Evolutionary conservation across 1,140 invertebrate genomes (phyloP).

Genomic region (Pseudobourletiella spinata): DNA sequence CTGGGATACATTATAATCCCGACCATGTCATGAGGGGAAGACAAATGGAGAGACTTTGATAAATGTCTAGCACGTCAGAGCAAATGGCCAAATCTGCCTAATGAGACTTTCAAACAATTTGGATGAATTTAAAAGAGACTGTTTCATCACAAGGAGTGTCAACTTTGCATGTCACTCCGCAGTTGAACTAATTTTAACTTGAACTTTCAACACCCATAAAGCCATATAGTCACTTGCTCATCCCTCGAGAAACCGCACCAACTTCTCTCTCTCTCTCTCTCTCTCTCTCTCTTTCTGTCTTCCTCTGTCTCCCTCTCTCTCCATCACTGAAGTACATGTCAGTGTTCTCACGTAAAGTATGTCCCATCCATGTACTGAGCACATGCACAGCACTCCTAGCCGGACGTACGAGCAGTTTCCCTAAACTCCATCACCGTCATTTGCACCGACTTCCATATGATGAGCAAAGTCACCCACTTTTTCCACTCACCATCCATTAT

Average conservation of each 20-base stretch:
- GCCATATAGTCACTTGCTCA: background rate
- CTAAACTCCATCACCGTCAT: no score
- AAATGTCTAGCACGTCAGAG: slow-evolving; percentile 31
- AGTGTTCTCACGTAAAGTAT: no score
- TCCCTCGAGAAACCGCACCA: background rate
- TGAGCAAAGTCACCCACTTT: background rate
- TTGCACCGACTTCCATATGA: no score
- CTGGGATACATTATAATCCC: slow-evolving; percentile 12
- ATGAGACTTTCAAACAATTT: slow-evolving; percentile 34
- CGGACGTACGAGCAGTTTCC: no score
- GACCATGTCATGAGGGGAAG: slow-evolving; percentile 22
- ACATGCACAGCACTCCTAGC: no score
- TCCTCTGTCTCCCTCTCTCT: background rate
- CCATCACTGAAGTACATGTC: no score
- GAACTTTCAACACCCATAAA: slow-evolving; percentile 19
- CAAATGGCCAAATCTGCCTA: slow-evolving; percentile 31
- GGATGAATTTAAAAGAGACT: slow-evolving; percentile 27
- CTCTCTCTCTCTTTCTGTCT: background rate
- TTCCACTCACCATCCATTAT: no score
- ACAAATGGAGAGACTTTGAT: slow-evolving; percentile 34
- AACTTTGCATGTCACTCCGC: slow-evolving; percentile 26
- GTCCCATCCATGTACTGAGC: no score
- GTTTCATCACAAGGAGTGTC: slow-evolving; percentile 22
- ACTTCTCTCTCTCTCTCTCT: background rate
- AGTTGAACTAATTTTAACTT: slow-evolving; percentile 26